Conservation (phyloP, 1,140 invertebrate species). For the Stenopsyche tienmushanensis region DNA sequence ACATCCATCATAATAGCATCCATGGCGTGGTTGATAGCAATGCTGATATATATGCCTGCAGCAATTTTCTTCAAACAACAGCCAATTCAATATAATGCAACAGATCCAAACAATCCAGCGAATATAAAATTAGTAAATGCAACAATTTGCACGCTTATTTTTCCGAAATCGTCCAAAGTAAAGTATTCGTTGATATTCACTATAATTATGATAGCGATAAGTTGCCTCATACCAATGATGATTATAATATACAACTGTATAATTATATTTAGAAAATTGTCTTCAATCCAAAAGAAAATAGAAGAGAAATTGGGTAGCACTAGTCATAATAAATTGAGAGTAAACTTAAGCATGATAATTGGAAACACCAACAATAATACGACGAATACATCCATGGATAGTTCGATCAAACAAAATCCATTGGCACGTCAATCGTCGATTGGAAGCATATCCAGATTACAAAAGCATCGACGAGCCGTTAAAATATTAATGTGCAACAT, state of each 20-base stretch:
- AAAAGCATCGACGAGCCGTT: slow-evolving; percentile 60
- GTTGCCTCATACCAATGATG: slow-evolving; percentile 58
- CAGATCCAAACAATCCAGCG: not conserved
- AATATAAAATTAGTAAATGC: slow-evolving; percentile 22
- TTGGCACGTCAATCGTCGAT: slow-evolving; percentile 14
- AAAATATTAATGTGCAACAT: slow-evolving; percentile 60
- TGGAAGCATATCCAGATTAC: slow-evolving; percentile 44
- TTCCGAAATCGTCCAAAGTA: slow-evolving; percentile 54
- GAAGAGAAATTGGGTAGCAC: slow-evolving; percentile 29
- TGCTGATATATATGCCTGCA: slow-evolving; percentile 56
- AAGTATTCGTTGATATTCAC: slow-evolving; percentile 58
- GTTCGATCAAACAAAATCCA: slow-evolving; percentile 3
- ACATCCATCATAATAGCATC: slow-evolving; percentile 51
- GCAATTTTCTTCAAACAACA: slow-evolving; percentile 57
- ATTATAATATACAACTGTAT: slow-evolving; percentile 61
- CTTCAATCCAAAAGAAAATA: slow-evolving; percentile 30
- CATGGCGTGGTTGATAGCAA: slow-evolving; percentile 55
- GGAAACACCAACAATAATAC: slow-evolving; percentile 21
- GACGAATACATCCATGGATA: not conserved
- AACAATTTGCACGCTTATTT: slow-evolving; percentile 59
- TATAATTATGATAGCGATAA: slow-evolving; percentile 55
- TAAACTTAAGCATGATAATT: slow-evolving; percentile 31
- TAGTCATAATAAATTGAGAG: slow-evolving; percentile 26
- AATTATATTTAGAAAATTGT: slow-evolving; percentile 56
- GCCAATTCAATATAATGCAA: slow-evolving; percentile 33